A percentile compares a stretch with the other conserved stretches of the same genome.
phyloP scores from a whole-genome alignment of 2,888 invertebrate genomes.

The Leucoptera coffeella region DNA sequence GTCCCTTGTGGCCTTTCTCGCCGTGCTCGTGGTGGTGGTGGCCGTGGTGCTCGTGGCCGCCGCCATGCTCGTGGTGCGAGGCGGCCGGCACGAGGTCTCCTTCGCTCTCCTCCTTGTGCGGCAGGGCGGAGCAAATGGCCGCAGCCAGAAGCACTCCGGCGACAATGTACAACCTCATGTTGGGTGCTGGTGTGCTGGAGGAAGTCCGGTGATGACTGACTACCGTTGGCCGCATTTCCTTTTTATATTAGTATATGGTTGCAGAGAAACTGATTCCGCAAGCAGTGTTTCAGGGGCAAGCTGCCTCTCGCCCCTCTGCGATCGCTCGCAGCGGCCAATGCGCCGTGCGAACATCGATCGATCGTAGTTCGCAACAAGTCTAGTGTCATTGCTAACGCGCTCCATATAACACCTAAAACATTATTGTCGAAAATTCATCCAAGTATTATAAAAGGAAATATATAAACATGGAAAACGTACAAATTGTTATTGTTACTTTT shows the following conservation, averaged over 20 bases:
- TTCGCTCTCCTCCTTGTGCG: constrained; percentile 11
- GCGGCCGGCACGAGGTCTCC: constrained; percentile 41
- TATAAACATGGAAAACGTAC: no score
- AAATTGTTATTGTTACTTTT: no score
- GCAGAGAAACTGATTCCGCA: constrained; percentile 23
- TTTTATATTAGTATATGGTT: constrained; percentile 23
- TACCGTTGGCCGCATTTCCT: constrained; percentile 23
- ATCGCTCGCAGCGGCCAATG: background rate
- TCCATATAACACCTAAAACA: no score
- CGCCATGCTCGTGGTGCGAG: constrained; percentile 50
- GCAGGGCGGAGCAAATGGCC: constrained; percentile 18
- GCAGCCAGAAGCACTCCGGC: constrained; percentile 17
- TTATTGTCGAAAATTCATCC: no score
- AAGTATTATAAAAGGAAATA: no score
- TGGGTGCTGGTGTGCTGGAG: constrained; percentile 15
- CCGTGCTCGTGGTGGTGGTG: constrained; percentile 67
- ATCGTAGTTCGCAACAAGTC: no score
- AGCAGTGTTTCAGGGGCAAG: constrained; percentile 39
- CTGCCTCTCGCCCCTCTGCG: constrained; percentile 3
- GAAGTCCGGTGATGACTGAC: constrained; percentile 38
- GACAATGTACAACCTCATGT: constrained; percentile 28
- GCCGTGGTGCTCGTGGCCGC: constrained; percentile 60
- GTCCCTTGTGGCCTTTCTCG: constrained; percentile 69
- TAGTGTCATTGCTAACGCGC: no score
- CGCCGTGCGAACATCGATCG: background rate